Conservation (phyloP, 2,888 invertebrate genomes). For the Cephus spinipes region DNA sequence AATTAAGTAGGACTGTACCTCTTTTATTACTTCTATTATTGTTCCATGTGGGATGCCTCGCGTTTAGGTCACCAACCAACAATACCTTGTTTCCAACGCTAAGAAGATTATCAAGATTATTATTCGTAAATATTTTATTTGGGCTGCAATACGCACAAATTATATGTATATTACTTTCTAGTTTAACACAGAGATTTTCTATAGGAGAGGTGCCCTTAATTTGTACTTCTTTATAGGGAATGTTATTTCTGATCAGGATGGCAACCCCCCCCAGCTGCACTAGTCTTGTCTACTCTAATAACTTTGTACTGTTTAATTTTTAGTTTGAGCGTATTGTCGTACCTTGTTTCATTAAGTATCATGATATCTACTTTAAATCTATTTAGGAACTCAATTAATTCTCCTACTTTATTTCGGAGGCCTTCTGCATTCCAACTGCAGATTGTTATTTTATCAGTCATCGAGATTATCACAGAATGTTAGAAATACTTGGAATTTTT, state of each 20-base stretch:
- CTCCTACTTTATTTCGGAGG: constrained; percentile 22
- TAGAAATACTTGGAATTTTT: constrained; percentile 30
- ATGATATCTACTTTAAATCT: constrained; percentile 31
- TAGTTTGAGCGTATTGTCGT: constrained; percentile 23
- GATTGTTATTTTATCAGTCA: constrained; percentile 21
- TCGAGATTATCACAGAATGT: constrained; percentile 30
- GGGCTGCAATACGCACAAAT: constrained; percentile 34
- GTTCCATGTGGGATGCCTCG: constrained; percentile 37
- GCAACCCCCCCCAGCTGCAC: constrained; percentile 29
- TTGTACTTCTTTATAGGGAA: constrained; percentile 21
- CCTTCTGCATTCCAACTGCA: constrained; percentile 42
- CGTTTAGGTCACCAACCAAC: constrained; percentile 40
- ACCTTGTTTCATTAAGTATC: constrained; percentile 32
- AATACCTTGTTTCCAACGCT: constrained; percentile 29
- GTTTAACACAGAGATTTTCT: constrained; percentile 27
- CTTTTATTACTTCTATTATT: constrained; percentile 33
- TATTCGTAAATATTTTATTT: constrained; percentile 18
- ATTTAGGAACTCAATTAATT: constrained; percentile 27
- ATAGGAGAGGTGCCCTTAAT: constrained; percentile 19
- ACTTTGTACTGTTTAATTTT: constrained; percentile 33
- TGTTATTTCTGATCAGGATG: constrained; percentile 25
- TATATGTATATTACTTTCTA: constrained; percentile 25
- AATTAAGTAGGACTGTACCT: constrained; percentile 30
- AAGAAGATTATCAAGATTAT: constrained; percentile 28
- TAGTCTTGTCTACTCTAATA: constrained; percentile 30